Evolutionary conservation across 1,140 invertebrate genomes (phyloP).

Genomic region (Drosophila trapezifrons): DNA sequence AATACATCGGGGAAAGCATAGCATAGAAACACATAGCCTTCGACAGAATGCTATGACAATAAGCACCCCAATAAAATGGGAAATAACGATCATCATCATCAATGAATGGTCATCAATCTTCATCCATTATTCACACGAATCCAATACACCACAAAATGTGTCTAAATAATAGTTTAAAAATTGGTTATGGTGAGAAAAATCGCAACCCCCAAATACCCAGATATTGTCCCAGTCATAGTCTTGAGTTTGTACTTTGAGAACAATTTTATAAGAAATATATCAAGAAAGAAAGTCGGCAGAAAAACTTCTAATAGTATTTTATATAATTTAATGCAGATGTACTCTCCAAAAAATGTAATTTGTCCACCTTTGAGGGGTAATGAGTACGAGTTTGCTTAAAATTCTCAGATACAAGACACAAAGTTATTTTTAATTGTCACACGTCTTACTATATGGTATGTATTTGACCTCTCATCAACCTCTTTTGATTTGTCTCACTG

Average conservation of each 20-base stretch:
- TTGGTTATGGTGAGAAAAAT: slow-evolving; percentile 36
- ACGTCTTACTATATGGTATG: too few relatives aligned
- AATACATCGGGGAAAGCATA: background rate
- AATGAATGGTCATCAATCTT: slow-evolving; percentile 64
- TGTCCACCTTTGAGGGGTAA: too few relatives aligned
- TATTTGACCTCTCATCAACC: too few relatives aligned
- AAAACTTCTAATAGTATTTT: too few relatives aligned
- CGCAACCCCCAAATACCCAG: background rate
- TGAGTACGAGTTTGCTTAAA: too few relatives aligned
- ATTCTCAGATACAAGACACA: too few relatives aligned
- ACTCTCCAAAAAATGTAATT: too few relatives aligned
- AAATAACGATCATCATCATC: slow-evolving; percentile 66
- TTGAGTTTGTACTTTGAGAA: background rate
- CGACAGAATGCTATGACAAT: slow-evolving; percentile 14
- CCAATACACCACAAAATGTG: slow-evolving; percentile 47
- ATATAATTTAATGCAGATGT: too few relatives aligned
- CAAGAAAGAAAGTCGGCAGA: too few relatives aligned
- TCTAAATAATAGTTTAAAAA: slow-evolving; percentile 48
- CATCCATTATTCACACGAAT: slow-evolving; percentile 58
- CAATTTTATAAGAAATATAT: background rate
- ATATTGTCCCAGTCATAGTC: background rate
- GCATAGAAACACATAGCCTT: slow-evolving; percentile 5
- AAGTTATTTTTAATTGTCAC: too few relatives aligned
- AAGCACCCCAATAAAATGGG: slow-evolving; percentile 36
- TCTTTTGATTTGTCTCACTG: too few relatives aligned